A percentile compares a stretch with the other conserved stretches of the same genome.
Conservation (phyloP, 1,140 invertebrate genomes). For the Cydia strobilella region DNA sequence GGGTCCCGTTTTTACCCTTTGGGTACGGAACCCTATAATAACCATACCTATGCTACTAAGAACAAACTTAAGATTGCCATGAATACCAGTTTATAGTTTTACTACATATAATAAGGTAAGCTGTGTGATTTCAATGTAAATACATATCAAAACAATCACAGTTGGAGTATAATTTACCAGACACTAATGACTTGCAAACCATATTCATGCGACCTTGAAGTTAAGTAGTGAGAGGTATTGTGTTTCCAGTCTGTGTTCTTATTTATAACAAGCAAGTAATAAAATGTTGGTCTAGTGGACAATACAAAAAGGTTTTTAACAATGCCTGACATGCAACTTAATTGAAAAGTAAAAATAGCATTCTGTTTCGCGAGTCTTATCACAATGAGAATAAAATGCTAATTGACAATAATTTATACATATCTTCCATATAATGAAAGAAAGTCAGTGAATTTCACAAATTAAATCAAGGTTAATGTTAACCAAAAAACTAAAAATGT, state of each 20-base stretch:
- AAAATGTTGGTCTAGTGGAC: not conserved
- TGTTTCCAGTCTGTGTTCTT: not conserved
- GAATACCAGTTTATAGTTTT: not conserved
- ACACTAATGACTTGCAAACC: not conserved
- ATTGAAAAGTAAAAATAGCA: too few relatives aligned
- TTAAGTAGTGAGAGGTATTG: conserved; percentile 2
- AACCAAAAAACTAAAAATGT: not conserved
- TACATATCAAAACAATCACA: not conserved
- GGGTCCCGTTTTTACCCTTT: too few relatives aligned
- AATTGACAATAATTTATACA: not conserved
- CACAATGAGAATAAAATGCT: not conserved
- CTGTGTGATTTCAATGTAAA: too few relatives aligned
- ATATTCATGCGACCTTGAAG: conserved; percentile 7
- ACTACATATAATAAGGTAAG: not conserved
- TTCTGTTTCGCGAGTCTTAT: not conserved
- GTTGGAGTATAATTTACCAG: not conserved
- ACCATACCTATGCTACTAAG: too few relatives aligned
- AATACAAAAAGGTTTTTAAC: too few relatives aligned
- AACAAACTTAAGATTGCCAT: not conserved
- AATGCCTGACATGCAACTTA: too few relatives aligned
- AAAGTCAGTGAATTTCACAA: not conserved
- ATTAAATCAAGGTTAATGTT: not conserved
- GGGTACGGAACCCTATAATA: too few relatives aligned
- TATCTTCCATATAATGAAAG: not conserved
- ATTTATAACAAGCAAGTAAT: not conserved